phyloP scores from a whole-genome alignment of 2,113 vertebrate species.

The Pantherophis guttatus region DNA sequence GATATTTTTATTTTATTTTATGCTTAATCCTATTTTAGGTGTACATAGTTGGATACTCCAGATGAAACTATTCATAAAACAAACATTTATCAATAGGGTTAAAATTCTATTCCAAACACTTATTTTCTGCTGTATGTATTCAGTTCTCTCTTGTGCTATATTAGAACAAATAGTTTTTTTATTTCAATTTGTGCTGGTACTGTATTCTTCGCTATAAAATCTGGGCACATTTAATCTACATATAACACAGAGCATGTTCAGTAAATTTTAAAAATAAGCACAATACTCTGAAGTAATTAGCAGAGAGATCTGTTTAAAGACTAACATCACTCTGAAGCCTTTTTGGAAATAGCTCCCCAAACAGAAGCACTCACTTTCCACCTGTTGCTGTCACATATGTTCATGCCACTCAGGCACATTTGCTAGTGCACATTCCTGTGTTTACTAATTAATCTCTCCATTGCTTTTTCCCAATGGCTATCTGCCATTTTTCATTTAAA shows the following conservation, averaged over 20 bases:
- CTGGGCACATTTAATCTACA: not conserved
- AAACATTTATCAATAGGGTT: not conserved
- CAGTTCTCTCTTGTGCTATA: not conserved
- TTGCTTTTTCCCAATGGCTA: slow-evolving; percentile 52
- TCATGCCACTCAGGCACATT: slow-evolving; percentile 82
- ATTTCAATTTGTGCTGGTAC: not conserved
- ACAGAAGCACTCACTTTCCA: slow-evolving; percentile 55
- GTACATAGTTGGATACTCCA: not conserved
- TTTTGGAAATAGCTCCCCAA: slow-evolving; percentile 68
- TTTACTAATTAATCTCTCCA: slow-evolving; percentile 76
- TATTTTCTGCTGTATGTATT: not conserved
- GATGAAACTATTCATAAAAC: too few species aligned
- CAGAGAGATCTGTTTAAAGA: slow-evolving; percentile 52
- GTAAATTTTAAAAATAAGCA: slow-evolving; percentile 3
- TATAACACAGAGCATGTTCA: slow-evolving; percentile 4
- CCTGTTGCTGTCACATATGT: slow-evolving; percentile 83
- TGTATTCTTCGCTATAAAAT: not conserved
- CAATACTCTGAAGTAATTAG: slow-evolving; percentile 46
- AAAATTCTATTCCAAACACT: too few species aligned
- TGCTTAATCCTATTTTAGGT: not conserved
- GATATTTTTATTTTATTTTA: not conserved
- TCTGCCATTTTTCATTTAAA: slow-evolving; percentile 58
- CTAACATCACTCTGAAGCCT: slow-evolving; percentile 53
- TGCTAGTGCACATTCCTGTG: slow-evolving; percentile 70
- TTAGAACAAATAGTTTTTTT: not conserved